Evolutionary conservation across 2,888 invertebrate genomes (phyloP), one percentile per base, ranked within the genome.

Genomic region (Drosophila imparisetae): DNA sequence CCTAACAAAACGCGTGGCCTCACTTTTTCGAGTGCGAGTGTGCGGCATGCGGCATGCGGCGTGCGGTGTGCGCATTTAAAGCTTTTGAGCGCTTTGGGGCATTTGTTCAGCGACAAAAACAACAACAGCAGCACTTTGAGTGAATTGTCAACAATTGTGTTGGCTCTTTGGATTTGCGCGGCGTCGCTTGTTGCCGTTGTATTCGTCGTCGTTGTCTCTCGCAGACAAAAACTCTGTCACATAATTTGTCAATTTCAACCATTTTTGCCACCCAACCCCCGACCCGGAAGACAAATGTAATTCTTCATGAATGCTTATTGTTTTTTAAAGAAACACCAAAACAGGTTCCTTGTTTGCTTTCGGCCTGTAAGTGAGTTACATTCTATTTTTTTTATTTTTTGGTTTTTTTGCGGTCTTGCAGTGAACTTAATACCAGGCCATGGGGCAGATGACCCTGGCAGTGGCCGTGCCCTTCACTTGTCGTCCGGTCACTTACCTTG

Each of bases 71-170:
- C 66, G 82, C 81, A 78, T 90, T 82, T 89, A 87, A 91, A 87
- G 83, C 86, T 85, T 81, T 86, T 82, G 89, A 90, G 91, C 83
- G 91, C 90, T 91, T 86, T 90, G 89, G 90, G 86, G 86, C 89
- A 86, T 85, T 90, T 83, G 89, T 89, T 83, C 76, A 90, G 74
- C 79, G 77, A 61, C 85, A 83, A 81, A 73, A 65, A 13, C 54
- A 40, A 58, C 52, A 64, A 11, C 58, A 61, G 40, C 76, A 79
- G 74, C 89, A 80, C 81, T 87, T 88, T 83, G 90, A 86, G 86
- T 86, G 86, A 90, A 88, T 86, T 86, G 86, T 86, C 86, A 86
- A 86, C 86, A 86, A 88, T 86, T 83, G 88, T 86, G 80, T 84
- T 89, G 84, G 86, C 84, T 88, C 84, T 85, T 85, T 69, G 89